Evolutionary conservation across 2,113 vertebrate genomes (phyloP).

Genomic region (Ginglymostoma cirratum): DNA sequence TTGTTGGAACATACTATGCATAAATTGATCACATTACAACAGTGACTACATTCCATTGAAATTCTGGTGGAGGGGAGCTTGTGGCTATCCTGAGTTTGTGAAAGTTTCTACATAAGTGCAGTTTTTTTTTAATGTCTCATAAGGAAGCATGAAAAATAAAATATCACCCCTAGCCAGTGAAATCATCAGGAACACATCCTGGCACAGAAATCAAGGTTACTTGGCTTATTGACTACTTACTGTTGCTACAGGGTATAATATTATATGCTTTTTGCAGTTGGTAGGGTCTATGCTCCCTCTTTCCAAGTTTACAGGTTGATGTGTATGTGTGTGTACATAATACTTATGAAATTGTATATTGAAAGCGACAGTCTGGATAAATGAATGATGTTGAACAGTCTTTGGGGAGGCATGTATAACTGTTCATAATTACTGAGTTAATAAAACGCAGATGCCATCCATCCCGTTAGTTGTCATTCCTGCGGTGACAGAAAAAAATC

Average conservation of each 20-base stretch:
- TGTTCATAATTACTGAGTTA: slow-evolving; percentile 27
- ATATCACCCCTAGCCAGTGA: background rate
- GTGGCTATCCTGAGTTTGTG: background rate
- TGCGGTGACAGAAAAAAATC: background rate
- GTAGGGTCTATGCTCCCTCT: background rate
- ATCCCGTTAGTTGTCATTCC: background rate
- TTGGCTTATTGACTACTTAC: background rate
- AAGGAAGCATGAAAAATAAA: background rate
- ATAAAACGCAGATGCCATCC: slow-evolving; percentile 27
- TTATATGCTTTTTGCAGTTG: background rate
- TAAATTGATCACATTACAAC: background rate
- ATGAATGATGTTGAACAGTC: slow-evolving; percentile 26
- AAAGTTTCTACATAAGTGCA: background rate
- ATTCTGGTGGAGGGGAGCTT: background rate
- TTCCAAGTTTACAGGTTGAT: background rate
- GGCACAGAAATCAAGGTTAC: background rate
- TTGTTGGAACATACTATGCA: background rate
- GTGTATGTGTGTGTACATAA: background rate
- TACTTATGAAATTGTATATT: background rate
- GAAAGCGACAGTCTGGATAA: slow-evolving; percentile 18
- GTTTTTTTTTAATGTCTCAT: background rate
- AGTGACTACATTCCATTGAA: background rate
- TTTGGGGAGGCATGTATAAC: background rate
- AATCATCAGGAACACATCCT: background rate
- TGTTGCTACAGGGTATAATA: background rate